Base-by-base conservation (phyloP, 2,888 invertebrate species). In the Luperina testacea region DNA sequence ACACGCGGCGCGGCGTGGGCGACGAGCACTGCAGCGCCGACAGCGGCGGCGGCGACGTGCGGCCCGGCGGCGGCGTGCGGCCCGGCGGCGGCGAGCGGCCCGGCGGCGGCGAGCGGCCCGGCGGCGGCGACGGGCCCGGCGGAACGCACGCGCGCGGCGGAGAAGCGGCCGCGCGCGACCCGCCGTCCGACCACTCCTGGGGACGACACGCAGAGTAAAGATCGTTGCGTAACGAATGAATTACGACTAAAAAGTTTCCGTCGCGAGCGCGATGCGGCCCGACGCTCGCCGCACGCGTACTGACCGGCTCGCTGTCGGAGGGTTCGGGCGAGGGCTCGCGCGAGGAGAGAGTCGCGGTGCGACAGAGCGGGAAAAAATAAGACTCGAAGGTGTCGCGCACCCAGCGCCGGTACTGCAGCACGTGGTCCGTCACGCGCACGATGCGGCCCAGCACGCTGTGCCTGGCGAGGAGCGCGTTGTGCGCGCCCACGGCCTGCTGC, bases 361-460 rank as follows among this genome's bases (percentile, higher is more conserved):
- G 88, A 75, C 90, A 89, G 72, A 81, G 92, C 91, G 96, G 95
- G 94, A 96, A 96, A 95, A 96, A 96, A 94, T 90, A 96, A 17
- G 94, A 92, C 90, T 94, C 91, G 94, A 96, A 96, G 83, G 95
- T 95, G 94, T 95, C 95, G 82, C 94, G 94, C 92, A 96, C 96
- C 96, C 96, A 96, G 90, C 96, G 95, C 72, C 96, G 94, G 94
- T 97, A 97, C 94, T 97, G 97, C 91, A 97, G 97, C 91, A 99
- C 99, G 96, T 99, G 99, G 96, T 99, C 99, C 68, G 99, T 99
- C 79, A 99, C 98, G 90, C 99, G 98, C 90, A 99, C 98, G 89
- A 99, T 98, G 90, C 99, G 98, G 63, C 99, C 99, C 90, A 99
- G 97, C 95, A 99, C 98, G 85, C 97, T 97, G 91, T 97, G 96